Evolutionary conservation across 2,888 invertebrate species (phyloP).

Genomic region (Panorpa germanica): DNA sequence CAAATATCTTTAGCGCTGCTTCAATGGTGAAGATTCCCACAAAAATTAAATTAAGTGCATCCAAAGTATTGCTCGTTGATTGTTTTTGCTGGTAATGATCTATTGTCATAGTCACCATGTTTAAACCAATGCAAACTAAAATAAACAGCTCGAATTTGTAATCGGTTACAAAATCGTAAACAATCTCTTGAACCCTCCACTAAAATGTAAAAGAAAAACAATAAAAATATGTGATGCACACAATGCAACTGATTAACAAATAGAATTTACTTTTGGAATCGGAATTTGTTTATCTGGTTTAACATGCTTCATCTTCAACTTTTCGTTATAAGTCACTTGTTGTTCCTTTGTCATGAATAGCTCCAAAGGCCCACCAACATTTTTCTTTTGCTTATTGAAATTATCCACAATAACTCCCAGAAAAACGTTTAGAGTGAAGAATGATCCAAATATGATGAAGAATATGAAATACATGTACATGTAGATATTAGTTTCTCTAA

Average conservation of each 20-base stretch:
- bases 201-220: constrained; percentile 22
- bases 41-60: constrained; percentile 57
- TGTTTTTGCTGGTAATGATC: constrained; percentile 53
- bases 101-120: constrained; percentile 68
- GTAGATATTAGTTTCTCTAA: constrained; percentile 49
- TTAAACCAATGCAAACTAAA: constrained; percentile 64
- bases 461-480: constrained; percentile 71
- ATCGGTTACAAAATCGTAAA: constrained; percentile 61
- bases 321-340: constrained; percentile 72
- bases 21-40: constrained; percentile 64
- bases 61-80: constrained; percentile 38
- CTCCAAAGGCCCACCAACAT: constrained; percentile 62
- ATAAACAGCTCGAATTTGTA: constrained; percentile 73
- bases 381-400: constrained; percentile 73
- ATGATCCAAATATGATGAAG: constrained; percentile 70
- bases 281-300: constrained; percentile 69
- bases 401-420: constrained; percentile 78
- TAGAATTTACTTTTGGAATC: constrained; percentile 43
- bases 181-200: constrained; percentile 56
- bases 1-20: constrained; percentile 63
- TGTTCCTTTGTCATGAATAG: constrained; percentile 81
- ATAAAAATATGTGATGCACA: constrained; percentile 2
- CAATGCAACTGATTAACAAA: no score
- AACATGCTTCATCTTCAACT: constrained; percentile 73
- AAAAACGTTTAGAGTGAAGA: constrained; percentile 70